A percentile compares a stretch with the other conserved stretches of the same genome.
Conservation (phyloP, 2,888 invertebrate species). For the Chrysolina oricalcia region DNA sequence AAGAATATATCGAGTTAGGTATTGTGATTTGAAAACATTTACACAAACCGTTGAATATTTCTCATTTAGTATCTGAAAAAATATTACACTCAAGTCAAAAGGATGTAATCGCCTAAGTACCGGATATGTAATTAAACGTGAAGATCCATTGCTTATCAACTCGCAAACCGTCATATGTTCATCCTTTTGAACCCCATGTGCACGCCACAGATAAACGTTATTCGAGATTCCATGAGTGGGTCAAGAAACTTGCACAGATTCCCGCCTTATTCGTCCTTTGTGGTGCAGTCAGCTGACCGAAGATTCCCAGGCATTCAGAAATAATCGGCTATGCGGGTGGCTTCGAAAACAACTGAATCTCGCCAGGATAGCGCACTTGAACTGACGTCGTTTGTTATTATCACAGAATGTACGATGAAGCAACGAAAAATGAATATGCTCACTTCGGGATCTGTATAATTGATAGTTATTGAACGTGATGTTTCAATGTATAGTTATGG, state of each 20-base stretch:
- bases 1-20: too few relatives aligned
- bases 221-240: constrained; percentile 51
- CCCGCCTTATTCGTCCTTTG: constrained; percentile 51
- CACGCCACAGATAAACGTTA: constrained; percentile 46
- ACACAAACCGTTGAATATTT: too few relatives aligned
- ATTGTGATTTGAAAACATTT: too few relatives aligned
- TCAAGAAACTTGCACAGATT: constrained; percentile 50
- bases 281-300: constrained; percentile 57
- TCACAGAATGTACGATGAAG: constrained; percentile 1
- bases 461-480: constrained; percentile 10
- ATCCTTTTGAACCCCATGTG: neutral
- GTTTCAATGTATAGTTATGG: neutral
- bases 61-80: too few relatives aligned
- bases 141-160: neutral
- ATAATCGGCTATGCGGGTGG: constrained; percentile 58
- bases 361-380: constrained; percentile 32
- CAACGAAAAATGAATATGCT: neutral
- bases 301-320: constrained; percentile 55
- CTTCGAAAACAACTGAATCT: constrained; percentile 47
- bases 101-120: too few relatives aligned
- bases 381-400: constrained; percentile 24
- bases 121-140: too few relatives aligned
- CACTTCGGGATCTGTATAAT: neutral
- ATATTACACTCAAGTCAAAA: too few relatives aligned
- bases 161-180: neutral